Conservation (phyloP, 2,888 invertebrate species). For the Lymantria monacha region DNA sequence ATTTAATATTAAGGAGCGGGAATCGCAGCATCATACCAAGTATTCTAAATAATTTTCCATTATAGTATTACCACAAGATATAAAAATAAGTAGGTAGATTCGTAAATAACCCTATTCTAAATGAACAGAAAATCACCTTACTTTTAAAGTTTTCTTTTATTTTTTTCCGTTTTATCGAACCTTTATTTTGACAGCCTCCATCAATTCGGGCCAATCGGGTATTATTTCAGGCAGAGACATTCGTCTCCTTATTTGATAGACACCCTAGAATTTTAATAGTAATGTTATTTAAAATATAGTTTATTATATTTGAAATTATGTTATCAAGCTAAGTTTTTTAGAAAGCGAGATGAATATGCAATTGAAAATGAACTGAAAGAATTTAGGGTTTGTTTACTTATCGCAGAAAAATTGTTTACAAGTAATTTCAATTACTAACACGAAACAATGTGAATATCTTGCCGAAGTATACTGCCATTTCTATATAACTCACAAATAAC, state of each 20-base stretch:
- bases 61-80: too few relatives aligned
- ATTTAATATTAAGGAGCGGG: too few relatives aligned
- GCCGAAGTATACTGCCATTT: constrained; percentile 52
- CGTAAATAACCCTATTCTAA: constrained; percentile 36
- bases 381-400: background rate
- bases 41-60: too few relatives aligned
- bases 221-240: constrained; percentile 87
- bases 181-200: constrained; percentile 85
- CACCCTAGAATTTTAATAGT: constrained; percentile 83
- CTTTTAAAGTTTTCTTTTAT: constrained; percentile 58
- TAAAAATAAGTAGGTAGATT: too few relatives aligned
- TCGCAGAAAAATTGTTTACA: constrained; percentile 18
- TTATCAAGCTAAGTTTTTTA: constrained; percentile 38
- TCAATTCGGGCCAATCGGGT: constrained; percentile 90
- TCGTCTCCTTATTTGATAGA: constrained; percentile 86
- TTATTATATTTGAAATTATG: constrained; percentile 24
- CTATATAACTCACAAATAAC: background rate
- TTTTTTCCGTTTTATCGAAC: constrained; percentile 81
- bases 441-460: constrained; percentile 46
- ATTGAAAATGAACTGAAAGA: constrained; percentile 13
- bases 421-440: constrained; percentile 42
- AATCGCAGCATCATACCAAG: too few relatives aligned
- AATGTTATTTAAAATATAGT: constrained; percentile 52
- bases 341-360: constrained; percentile 35
- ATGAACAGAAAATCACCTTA: constrained; percentile 45